Percentiles rank a stretch among this genome's conserved stretches.
phyloP scores from a whole-genome alignment of 2,113 vertebrate genomes.

The Conger conger region DNA sequence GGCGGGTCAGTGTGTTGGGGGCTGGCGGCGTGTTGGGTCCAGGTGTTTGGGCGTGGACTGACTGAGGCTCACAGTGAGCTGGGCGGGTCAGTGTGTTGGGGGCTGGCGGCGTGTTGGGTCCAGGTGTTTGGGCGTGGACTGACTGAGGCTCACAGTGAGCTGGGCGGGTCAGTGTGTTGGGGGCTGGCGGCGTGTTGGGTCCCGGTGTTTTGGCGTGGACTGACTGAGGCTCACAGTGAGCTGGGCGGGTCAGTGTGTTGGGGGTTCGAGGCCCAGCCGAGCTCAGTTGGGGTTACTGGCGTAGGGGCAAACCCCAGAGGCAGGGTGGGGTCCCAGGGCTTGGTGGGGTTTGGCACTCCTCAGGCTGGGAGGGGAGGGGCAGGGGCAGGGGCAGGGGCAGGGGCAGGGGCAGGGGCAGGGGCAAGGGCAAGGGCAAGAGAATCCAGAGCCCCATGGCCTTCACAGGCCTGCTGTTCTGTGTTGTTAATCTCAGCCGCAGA shows the following conservation, averaged over 20 bases:
- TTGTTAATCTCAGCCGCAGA: slow-evolving; percentile 65
- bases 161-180: too few relatives aligned
- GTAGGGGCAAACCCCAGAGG: background rate
- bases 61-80: too few relatives aligned
- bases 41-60: background rate
- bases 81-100: too few relatives aligned
- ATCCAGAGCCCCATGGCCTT: background rate
- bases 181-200: too few relatives aligned
- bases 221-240: too few relatives aligned
- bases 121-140: background rate
- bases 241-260: background rate
- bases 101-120: too few relatives aligned
- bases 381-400: too few relatives aligned
- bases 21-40: background rate
- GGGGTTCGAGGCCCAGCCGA: background rate
- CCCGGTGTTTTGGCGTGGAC: background rate
- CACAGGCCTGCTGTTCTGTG: slow-evolving; percentile 25
- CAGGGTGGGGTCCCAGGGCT: background rate
- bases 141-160: too few relatives aligned
- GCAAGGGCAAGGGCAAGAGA: background rate
- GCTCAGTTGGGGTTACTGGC: background rate
- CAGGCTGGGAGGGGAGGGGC: background rate
- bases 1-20: too few relatives aligned
- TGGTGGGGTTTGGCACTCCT: background rate
- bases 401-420: background rate